A percentile compares a stretch with the other conserved stretches of the same genome.
These are phyloP conservation scores for Masnerella sp. DNA, from an alignment of 2,888 invertebrate genomes.

Conservation along the genomic window DNA sequence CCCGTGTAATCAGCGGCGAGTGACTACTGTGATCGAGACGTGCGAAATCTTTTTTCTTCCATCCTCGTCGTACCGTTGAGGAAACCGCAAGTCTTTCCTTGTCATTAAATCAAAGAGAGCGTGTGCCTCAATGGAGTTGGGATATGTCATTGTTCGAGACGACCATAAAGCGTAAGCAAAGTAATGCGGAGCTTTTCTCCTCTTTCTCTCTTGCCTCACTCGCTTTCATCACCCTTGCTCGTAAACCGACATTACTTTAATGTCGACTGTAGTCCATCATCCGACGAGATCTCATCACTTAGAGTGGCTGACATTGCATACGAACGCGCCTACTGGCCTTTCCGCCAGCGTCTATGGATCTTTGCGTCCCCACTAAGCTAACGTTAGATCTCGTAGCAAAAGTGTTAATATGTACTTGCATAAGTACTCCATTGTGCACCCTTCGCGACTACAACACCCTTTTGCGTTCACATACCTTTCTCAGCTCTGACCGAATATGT, in stretches of 20 bases:
- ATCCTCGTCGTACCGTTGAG: slow-evolving; percentile 52
- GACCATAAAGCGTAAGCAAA: slow-evolving; percentile 62
- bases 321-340: slow-evolving; percentile 56
- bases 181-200: slow-evolving; percentile 42
- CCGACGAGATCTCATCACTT: slow-evolving; percentile 73
- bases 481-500: too few species aligned
- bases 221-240: slow-evolving; percentile 19
- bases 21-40: slow-evolving; percentile 72
- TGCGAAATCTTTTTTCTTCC: slow-evolving; percentile 71
- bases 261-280: slow-evolving; percentile 64
- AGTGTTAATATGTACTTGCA: slow-evolving; percentile 37
- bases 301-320: slow-evolving; percentile 70
- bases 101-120: slow-evolving; percentile 55
- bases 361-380: slow-evolving; percentile 38
- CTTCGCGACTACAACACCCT: slow-evolving; percentile 23
- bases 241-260: slow-evolving; percentile 72
- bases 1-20: slow-evolving; percentile 77
- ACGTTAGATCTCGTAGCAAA: slow-evolving; percentile 38
- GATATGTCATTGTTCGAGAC: slow-evolving; percentile 72
- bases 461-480: slow-evolving; percentile 4
- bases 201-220: slow-evolving; percentile 26
- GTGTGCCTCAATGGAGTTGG: slow-evolving; percentile 68
- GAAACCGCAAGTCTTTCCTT: slow-evolving; percentile 45
- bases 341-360: slow-evolving; percentile 41
- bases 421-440: slow-evolving; percentile 43